Evolutionary conservation across 2,113 vertebrate genomes (phyloP).

Genomic region (Gallinago jamesoni): DNA sequence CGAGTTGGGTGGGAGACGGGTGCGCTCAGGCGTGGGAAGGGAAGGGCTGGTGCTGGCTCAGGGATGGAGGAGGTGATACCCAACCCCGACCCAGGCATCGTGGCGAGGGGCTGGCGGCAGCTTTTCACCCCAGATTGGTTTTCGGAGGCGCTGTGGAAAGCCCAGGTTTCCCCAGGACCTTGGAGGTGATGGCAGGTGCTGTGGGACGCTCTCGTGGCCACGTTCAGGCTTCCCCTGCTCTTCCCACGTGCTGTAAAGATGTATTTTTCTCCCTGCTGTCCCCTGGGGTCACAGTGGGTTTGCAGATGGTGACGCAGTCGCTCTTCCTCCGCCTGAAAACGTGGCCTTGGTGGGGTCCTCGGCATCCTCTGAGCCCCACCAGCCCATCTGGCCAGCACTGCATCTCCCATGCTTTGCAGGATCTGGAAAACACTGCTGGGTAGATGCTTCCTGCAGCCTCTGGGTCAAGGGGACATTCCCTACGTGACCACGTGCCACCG

Average conservation of each 20-base stretch:
- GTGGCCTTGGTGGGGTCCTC: fast-evolving
- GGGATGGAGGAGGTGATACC: not conserved
- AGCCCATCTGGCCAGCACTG: not conserved
- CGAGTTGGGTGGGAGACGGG: fast-evolving
- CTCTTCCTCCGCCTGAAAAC: not conserved
- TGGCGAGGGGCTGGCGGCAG: not conserved
- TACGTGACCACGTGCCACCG: fast-evolving
- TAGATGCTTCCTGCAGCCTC: not conserved
- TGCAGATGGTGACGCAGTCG: not conserved
- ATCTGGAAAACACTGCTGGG: not conserved
- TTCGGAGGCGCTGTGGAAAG: not conserved
- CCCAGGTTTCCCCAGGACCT: not conserved
- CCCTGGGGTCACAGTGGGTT: not conserved
- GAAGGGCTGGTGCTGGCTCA: fast-evolving
- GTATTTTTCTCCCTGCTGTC: not conserved
- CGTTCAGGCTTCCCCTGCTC: not conserved
- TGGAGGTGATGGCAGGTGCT: not conserved
- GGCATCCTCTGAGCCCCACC: not conserved
- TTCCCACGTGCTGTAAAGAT: not conserved
- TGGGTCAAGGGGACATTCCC: not conserved
- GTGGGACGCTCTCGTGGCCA: fast-evolving
- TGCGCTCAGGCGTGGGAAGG: not conserved
- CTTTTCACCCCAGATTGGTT: not conserved
- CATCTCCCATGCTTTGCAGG: not conserved
- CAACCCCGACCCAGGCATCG: no score